Conservation (phyloP, 1,140 invertebrate genomes). For the Neodiprion lecontei region DNA sequence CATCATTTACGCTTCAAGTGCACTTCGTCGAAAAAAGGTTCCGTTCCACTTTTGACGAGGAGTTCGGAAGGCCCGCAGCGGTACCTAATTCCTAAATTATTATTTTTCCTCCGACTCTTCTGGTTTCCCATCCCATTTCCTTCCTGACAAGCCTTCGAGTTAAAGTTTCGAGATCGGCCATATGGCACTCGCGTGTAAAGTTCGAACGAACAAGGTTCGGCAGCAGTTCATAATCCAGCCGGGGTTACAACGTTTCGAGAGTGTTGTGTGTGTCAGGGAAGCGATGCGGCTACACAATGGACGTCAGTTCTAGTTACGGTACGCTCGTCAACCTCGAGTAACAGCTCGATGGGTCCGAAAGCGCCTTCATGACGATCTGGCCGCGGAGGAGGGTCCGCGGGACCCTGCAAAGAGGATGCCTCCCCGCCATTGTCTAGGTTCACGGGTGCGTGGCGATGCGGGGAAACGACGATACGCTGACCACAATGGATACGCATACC, state of each 20-base stretch:
- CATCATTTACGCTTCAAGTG: too few relatives aligned
- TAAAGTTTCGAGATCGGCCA: conserved; percentile 43
- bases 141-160: conserved; percentile 42
- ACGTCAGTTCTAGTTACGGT: conserved; percentile 54
- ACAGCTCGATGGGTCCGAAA: background rate
- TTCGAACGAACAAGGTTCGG: background rate
- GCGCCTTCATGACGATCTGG: conserved; percentile 1
- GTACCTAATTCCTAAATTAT: background rate
- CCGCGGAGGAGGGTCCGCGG: background rate
- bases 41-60: too few relatives aligned
- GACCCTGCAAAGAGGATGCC: background rate
- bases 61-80: too few relatives aligned
- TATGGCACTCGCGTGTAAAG: conserved; percentile 29
- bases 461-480: conserved; percentile 17
- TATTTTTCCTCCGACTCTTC: background rate
- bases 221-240: background rate
- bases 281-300: conserved; percentile 45
- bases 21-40: too few relatives aligned
- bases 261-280: conserved; percentile 34
- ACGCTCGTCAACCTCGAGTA: conserved; percentile 48
- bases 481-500: conserved; percentile 9
- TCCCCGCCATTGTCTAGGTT: conserved; percentile 1
- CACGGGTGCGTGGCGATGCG: conserved; percentile 18
- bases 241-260: background rate
- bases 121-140: background rate